A percentile compares a stretch with the other conserved stretches of the same genome.
These are phyloP conservation scores for Andrena bucephala DNA, from an alignment of 2,888 invertebrate species.

Conservation along the genomic window DNA sequence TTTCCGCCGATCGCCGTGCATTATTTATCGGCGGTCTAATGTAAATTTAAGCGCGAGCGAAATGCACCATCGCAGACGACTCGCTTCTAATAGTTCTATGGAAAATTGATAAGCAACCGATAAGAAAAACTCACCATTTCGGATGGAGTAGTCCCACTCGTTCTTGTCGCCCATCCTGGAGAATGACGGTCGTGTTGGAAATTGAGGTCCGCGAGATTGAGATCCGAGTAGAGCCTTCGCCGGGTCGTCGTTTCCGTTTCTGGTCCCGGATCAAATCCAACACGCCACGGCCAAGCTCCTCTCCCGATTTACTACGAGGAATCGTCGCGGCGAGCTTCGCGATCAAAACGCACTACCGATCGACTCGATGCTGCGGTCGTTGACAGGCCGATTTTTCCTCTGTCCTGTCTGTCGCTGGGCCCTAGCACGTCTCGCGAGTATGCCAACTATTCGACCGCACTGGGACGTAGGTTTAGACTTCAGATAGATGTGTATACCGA, in stretches of 20 bases:
- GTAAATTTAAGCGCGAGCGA: slow-evolving; percentile 9
- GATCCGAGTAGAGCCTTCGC: slow-evolving; percentile 83
- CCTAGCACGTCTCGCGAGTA: background rate
- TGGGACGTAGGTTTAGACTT: background rate
- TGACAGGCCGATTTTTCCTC: background rate
- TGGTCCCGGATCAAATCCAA: slow-evolving; percentile 27
- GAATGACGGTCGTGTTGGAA: slow-evolving; percentile 64
- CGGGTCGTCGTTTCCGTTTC: slow-evolving; percentile 80
- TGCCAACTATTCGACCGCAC: background rate
- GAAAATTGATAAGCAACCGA: too few relatives aligned
- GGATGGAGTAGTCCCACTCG: slow-evolving; percentile 88
- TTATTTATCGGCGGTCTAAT: background rate
- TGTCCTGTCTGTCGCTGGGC: too few relatives aligned
- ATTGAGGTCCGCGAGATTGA: slow-evolving; percentile 83
- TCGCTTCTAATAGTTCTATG: too few relatives aligned
- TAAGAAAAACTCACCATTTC: slow-evolving; percentile 86
- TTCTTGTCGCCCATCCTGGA: slow-evolving; percentile 84
- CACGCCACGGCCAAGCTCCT: slow-evolving; percentile 12
- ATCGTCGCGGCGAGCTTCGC: background rate
- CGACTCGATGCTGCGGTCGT: background rate
- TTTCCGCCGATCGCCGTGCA: background rate
- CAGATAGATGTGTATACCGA: background rate
- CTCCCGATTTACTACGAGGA: background rate
- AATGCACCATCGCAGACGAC: background rate
- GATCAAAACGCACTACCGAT: background rate